Evolutionary conservation across 2,888 invertebrate species (phyloP), one percentile per base, ranked within the genome.

Genomic region (Macrophya annulata): DNA sequence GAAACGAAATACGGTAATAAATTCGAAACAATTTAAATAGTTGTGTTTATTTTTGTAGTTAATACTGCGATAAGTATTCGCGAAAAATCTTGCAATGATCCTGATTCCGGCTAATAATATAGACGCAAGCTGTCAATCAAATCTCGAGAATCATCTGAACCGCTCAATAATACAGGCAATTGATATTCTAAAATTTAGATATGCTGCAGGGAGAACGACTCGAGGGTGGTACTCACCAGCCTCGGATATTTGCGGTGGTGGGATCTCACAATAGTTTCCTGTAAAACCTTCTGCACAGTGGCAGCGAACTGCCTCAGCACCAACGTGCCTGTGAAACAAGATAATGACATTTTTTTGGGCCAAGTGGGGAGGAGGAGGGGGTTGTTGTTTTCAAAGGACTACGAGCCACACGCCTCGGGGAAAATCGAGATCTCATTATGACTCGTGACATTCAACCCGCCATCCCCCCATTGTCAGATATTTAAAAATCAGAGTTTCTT

Each of bases 281-380:
- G 95, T 96, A 93, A 95, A 97, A 45, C 96, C 96, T 0, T 94
- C 92, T 8, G 95, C 94, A 93, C 97, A 97, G 89, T 96, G 95
- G 91, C 97, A 97, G 91, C 96, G 96, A 87, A 96, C 96, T 43
- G 96, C 96, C 85, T 96, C 96, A n/a, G 96, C 96, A 6, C 97
- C 97, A 93, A 97, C 96, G 94, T 97, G 97, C 91, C 97, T 97
- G 94, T 87, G 94, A 94, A 89, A 90, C 82, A 85, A 81, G 62
- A 40, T 51, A 55, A 37, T 48, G 45, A 76, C 48, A 76, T 48
- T 43, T 76, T 76, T 76, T 76, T 25, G 9, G 17, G 40, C n/a
- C n/a, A n/a, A n/a, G n/a, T n/a, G n/a, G n/a, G n/a, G n/a, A n/a
- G n/a, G 8, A 21, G 5, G 31, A 31, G 31, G 31, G 31, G 31